Percentiles rank a stretch among this genome's conserved stretches.
These are phyloP conservation scores for Xanthorhoe designata DNA, from an alignment of 2,888 invertebrate genomes.

Conservation along the genomic window DNA sequence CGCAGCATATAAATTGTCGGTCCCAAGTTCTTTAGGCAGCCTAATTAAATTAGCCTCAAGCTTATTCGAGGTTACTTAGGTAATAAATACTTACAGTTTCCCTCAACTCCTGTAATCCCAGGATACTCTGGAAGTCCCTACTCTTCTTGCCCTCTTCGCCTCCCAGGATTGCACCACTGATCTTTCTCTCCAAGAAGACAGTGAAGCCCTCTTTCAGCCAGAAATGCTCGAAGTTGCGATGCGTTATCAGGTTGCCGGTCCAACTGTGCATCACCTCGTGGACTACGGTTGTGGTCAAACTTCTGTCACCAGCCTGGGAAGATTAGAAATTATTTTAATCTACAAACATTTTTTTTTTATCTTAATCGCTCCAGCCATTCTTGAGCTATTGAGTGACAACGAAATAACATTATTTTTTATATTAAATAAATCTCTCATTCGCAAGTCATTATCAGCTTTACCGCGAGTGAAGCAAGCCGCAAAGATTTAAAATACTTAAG, in stretches of 20 bases:
- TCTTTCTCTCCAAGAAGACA: constrained; percentile 94
- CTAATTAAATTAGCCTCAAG: no score
- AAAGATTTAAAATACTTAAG: background rate
- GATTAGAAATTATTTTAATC: no score
- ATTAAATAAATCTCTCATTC: background rate
- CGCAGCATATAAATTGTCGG: no score
- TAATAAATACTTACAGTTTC: constrained; percentile 87
- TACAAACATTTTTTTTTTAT: no score
- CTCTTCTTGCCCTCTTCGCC: constrained; percentile 71
- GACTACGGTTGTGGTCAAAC: constrained; percentile 94
- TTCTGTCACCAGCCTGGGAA: constrained; percentile 94
- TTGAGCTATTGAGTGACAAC: no score
- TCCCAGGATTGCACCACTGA: constrained; percentile 88
- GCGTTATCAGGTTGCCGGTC: constrained; percentile 98
- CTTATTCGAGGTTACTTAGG: no score
- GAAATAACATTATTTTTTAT: no score
- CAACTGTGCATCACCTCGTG: constrained; percentile 98
- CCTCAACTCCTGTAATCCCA: constrained; percentile 90
- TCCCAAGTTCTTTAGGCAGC: no score
- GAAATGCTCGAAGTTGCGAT: constrained; percentile 96
- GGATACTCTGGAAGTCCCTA: constrained; percentile 92
- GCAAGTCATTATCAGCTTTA: background rate
- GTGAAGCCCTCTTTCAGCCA: constrained; percentile 99
- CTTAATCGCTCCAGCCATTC: no score
- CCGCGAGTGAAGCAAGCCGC: background rate